Base-by-base conservation (phyloP, 2,797 vertebrate genomes). In the Macropodus opercularis region DNA sequence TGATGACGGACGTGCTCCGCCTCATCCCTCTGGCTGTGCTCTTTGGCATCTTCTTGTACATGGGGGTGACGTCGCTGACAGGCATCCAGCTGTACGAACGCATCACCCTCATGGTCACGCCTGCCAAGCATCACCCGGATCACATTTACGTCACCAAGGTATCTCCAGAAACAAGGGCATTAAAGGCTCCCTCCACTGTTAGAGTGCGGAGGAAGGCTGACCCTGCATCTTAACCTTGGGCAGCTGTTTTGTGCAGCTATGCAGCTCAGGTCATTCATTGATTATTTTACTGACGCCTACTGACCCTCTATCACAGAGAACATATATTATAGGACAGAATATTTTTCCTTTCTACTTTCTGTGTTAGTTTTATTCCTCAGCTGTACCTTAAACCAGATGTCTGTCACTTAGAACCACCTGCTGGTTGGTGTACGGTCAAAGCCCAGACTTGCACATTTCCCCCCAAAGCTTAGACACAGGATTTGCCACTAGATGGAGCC, bases 21-120 rank as follows among this genome's bases (percentile, higher is more conserved):
- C 93, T 93, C 87, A 99, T 99, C 87, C 98, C 98, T 0, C 74
- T 99, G 88, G 96, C 98, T 0, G 98, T 99, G 59, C 94, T 99
- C 57, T 99, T 99, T 0, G 98, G 98, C 27, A 97, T 99, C 80
- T 99, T 99, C 90, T 91, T 99, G 24, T 99, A 99, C 87, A 99
- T 99, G 98, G 98, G 98, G 8, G 92, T 99, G 78, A 99, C 98
- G 0, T 99, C 98, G 0, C 92, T 99, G 77, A 98, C 96, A 0
- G 98, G 98, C 50, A 98, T 98, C 90, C 96, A 98, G 85, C 92
- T 99, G 34, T 98, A 97, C 0, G 96, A 98, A 65, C 93, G 98
- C 43, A 94, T 98, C 72, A 92, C 97, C 2, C 95, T 99, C 3
- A 96, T 99, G 91, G 93, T 97, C 84, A 98, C 97, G 60, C 97